Evolutionary conservation across 2,797 vertebrate genomes (phyloP).

Genomic region (Megaceryle alcyon): DNA sequence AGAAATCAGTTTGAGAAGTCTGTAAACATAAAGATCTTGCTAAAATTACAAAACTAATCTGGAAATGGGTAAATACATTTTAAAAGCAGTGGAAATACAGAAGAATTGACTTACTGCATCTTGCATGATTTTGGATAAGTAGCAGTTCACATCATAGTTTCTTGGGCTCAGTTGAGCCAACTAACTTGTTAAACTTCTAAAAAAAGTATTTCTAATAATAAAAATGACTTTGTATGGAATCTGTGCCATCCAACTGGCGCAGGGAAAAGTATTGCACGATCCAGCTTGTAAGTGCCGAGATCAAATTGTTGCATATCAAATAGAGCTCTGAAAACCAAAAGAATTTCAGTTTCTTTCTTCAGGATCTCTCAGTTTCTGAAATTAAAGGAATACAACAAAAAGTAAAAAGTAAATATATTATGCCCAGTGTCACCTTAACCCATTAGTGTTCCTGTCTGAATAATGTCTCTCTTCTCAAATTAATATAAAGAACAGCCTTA

Average conservation of each 20-base stretch:
- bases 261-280: neutral
- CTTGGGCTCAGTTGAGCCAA: neutral
- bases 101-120: neutral
- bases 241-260: neutral
- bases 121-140: neutral
- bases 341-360: neutral
- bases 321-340: neutral
- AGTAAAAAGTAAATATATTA: neutral
- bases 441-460: neutral
- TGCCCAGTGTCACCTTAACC: neutral
- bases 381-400: neutral
- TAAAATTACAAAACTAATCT: neutral
- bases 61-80: neutral
- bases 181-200: neutral
- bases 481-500: neutral
- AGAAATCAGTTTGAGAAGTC: neutral
- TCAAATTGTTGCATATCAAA: neutral
- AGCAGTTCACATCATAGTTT: neutral
- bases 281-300: neutral
- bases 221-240: neutral
- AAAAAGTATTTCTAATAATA: neutral
- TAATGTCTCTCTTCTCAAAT: neutral
- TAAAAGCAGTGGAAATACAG: neutral
- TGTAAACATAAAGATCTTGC: neutral
- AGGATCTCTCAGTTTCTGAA: neutral